phyloP scores from a whole-genome alignment of 2,797 vertebrate species.

The Synaphobranchus kaupii region DNA sequence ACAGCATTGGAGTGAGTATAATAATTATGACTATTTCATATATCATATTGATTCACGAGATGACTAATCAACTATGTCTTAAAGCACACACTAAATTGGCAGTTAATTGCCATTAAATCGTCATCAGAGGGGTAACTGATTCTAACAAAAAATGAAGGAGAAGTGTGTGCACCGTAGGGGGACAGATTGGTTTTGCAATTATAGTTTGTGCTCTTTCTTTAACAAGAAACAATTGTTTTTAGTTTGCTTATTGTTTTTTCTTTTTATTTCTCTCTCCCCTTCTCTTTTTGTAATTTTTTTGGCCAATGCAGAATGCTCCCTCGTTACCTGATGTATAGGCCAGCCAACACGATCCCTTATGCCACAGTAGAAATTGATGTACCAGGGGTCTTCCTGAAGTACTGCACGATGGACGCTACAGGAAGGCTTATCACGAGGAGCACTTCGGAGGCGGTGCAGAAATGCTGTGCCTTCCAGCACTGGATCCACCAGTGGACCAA shows the following conservation, averaged over 20 bases:
- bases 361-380: conserved; percentile 88
- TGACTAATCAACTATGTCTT: not conserved
- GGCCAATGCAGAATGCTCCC: conserved; percentile 79
- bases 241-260: not conserved
- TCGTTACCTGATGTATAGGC: conserved; percentile 88
- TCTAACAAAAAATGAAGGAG: not conserved
- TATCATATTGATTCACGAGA: not conserved
- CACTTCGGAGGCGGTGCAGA: conserved; percentile 75
- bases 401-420: conserved; percentile 70
- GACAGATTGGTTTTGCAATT: not conserved
- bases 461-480: conserved; percentile 90
- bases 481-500: conserved; percentile 96
- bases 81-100: not conserved
- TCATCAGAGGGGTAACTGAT: not conserved
- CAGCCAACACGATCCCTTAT: conserved; percentile 86
- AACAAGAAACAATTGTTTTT: not conserved
- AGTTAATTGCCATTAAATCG: no score
- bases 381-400: conserved; percentile 71
- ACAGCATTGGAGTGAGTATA: conserved; percentile 83
- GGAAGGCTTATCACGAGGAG: conserved; percentile 62
- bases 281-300: not conserved
- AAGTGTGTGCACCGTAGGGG: not conserved
- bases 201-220: not conserved
- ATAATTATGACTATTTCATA: conserved; percentile 4
- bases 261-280: not conserved